A percentile compares a stretch with the other conserved stretches of the same genome.
phyloP scores from a whole-genome alignment of 1,140 invertebrate species.

The Eueides isabella region DNA sequence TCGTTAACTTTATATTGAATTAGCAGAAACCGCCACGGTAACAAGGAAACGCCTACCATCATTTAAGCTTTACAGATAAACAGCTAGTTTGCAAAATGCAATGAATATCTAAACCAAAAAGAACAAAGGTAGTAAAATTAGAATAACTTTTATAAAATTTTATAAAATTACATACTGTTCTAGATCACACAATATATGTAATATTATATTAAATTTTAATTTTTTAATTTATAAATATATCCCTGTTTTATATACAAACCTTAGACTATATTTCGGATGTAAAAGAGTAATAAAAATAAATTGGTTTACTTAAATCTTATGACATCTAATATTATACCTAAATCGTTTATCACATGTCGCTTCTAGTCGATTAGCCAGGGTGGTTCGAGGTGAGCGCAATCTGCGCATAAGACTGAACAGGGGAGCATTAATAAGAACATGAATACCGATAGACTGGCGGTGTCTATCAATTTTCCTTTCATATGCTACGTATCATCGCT shows the following conservation, averaged over 20 bases:
- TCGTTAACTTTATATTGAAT: conserved; percentile 15
- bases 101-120: not conserved
- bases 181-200: too few species aligned
- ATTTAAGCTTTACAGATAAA: not conserved
- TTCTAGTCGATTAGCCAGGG: conserved; percentile 73
- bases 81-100: not conserved
- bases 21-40: conserved; percentile 15
- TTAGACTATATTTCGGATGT: too few species aligned
- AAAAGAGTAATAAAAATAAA: not conserved
- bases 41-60: conserved; percentile 19
- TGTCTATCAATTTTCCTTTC: conserved; percentile 38
- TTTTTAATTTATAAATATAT: not conserved
- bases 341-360: conserved; percentile 74
- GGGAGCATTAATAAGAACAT: conserved; percentile 69
- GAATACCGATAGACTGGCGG: conserved; percentile 60
- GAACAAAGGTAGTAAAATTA: not conserved
- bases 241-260: too few species aligned
- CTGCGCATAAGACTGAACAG: conserved; percentile 48
- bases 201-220: too few species aligned
- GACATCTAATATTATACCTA: conserved; percentile 5
- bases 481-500: conserved; percentile 33
- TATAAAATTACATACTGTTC: too few species aligned
- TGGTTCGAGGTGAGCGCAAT: conserved; percentile 56
- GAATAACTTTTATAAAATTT: too few species aligned
- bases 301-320: not conserved